phyloP scores from a whole-genome alignment of 1,140 invertebrate genomes.

The Paracyclopina nana region DNA sequence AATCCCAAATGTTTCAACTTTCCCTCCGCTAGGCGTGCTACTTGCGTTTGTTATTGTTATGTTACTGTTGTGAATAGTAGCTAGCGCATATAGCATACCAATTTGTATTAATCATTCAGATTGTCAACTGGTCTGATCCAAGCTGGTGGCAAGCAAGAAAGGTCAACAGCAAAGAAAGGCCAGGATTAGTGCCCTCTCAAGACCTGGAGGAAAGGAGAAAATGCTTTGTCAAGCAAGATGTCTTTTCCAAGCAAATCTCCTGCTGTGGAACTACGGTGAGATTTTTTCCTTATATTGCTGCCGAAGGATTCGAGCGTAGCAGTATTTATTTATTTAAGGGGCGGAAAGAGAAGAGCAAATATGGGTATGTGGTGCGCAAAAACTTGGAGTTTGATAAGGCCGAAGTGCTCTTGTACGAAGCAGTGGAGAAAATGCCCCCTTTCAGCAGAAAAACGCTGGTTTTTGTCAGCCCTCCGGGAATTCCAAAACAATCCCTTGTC shows the following conservation, averaged over 20 bases:
- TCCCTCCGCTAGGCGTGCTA: too few relatives aligned
- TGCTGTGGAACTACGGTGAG: slow-evolving; percentile 21
- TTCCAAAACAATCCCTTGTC: slow-evolving; percentile 1
- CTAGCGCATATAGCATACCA: too few relatives aligned
- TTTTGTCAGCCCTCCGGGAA: slow-evolving; percentile 56
- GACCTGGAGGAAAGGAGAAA: slow-evolving; percentile 86
- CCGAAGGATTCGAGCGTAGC: not conserved
- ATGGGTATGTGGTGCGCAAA: slow-evolving; percentile 55
- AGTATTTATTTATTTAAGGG: not conserved
- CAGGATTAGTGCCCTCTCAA: slow-evolving; percentile 73
- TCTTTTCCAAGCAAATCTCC: slow-evolving; percentile 74
- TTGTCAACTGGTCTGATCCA: slow-evolving; percentile 41
- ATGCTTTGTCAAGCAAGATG: slow-evolving; percentile 88
- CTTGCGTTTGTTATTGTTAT: too few relatives aligned
- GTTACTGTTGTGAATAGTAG: too few relatives aligned
- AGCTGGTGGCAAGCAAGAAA: slow-evolving; percentile 90
- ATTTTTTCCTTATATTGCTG: not conserved
- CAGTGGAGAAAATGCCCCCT: slow-evolving; percentile 88
- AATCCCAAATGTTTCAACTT: too few relatives aligned
- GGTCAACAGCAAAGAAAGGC: slow-evolving; percentile 22
- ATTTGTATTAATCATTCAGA: slow-evolving; percentile 4
- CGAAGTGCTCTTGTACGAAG: slow-evolving; percentile 80
- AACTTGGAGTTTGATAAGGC: slow-evolving; percentile 80
- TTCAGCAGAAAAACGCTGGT: slow-evolving; percentile 82
- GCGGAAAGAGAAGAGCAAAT: slow-evolving; percentile 7